phyloP scores from a whole-genome alignment of 92 coral and sea anemone species.

The Palythoa grandiflora region DNA sequence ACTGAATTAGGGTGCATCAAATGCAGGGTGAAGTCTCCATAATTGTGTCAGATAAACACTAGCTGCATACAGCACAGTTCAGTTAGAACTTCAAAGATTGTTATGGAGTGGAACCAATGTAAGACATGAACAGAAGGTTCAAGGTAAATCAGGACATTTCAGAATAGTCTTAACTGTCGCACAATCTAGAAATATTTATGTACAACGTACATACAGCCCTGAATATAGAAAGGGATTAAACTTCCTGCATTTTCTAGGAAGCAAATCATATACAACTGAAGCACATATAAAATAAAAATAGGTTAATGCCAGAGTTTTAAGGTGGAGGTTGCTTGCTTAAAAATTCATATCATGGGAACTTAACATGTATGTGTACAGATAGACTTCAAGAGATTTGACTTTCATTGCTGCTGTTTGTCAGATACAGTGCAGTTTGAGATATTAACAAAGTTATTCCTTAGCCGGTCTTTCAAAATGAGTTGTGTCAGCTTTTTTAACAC shows the following conservation, averaged over 20 bases:
- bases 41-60: neutral
- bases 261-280: conserved; percentile 11
- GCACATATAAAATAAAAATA: neutral
- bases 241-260: neutral
- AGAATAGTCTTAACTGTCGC: neutral
- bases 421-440: neutral
- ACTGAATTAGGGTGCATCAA: conserved; percentile 59
- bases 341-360: neutral
- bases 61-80: neutral
- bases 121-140: neutral
- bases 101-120: conserved; percentile 14
- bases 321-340: conserved; percentile 27
- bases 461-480: no score
- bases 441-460: no score
- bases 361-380: neutral
- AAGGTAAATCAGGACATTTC: neutral
- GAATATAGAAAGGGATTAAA: neutral
- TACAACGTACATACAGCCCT: conserved; percentile 33
- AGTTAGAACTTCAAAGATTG: conserved; percentile 28
- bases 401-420: neutral
- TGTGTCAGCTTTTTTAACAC: no score
- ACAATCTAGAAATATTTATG: conserved; percentile 16
- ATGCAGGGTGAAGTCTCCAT: conserved; percentile 29
- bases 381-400: neutral
- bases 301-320: conserved; percentile 13